A percentile compares a stretch with the other conserved stretches of the same genome.
Conservation (phyloP, 2,888 invertebrate species). For the Spodoptera exigua region DNA sequence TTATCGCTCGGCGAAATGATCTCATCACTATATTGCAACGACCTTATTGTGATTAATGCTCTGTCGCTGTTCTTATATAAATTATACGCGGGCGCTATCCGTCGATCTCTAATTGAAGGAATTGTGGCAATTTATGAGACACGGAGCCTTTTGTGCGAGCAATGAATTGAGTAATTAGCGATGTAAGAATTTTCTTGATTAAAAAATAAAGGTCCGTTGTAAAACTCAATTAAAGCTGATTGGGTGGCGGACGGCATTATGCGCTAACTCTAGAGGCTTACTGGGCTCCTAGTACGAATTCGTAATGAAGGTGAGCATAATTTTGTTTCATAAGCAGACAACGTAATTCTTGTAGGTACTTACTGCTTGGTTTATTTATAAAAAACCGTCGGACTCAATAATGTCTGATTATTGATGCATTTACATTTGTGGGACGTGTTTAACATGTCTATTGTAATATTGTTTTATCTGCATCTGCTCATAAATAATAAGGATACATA, state of each 20-base stretch:
- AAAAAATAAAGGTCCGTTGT: constrained; percentile 68
- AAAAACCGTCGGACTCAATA: constrained; percentile 8
- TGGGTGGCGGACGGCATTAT: constrained; percentile 35
- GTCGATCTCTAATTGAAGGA: constrained; percentile 82
- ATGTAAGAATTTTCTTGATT: constrained; percentile 67
- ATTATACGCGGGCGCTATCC: constrained; percentile 74
- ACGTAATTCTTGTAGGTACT: constrained; percentile 16
- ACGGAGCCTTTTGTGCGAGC: constrained; percentile 63
- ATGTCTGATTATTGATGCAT: constrained; percentile 25
- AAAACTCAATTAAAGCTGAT: constrained; percentile 56
- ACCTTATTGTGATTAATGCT: constrained; percentile 78
- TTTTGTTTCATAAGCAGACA: constrained; percentile 20
- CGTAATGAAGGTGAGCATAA: constrained; percentile 25
- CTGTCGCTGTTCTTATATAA: constrained; percentile 66
- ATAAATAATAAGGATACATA: too few species aligned
- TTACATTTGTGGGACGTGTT: constrained; percentile 4
- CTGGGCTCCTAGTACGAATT: constrained; percentile 18
- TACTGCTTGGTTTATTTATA: background rate
- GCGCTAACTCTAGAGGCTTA: constrained; percentile 6
- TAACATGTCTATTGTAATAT: constrained; percentile 8
- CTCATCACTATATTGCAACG: constrained; percentile 69
- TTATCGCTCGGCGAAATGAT: constrained; percentile 67
- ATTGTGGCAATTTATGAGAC: constrained; percentile 77
- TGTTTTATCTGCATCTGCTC: too few species aligned
- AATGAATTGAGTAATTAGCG: constrained; percentile 82